Base-by-base conservation (phyloP, 1,140 invertebrate genomes). In the Scaptodrosophila lebanonensis region DNA sequence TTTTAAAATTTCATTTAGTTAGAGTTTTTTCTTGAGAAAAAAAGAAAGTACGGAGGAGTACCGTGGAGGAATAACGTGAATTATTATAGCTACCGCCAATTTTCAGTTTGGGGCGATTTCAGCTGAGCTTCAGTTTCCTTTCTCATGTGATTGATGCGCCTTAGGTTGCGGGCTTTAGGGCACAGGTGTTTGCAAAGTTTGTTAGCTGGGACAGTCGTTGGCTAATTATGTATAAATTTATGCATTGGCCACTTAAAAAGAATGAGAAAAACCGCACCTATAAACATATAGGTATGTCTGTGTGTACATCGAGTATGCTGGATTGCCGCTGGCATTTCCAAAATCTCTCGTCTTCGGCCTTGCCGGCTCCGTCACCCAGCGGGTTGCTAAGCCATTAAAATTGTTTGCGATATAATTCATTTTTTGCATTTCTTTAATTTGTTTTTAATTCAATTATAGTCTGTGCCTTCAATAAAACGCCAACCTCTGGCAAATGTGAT, bases 381-480 rank as follows among this genome's bases (percentile, higher is more conserved):
- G n/a, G n/a, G n/a, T n/a, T n/a, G n/a, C n/a, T n/a, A 25, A 25
- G 22, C 22, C 22, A 25, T 40, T 33, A 33, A 27, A 22, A 36
- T 12, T 13, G 16, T 35, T n/a, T 22, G 50, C 63, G 57, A 63
- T 52, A 57, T 57, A 45, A 38, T 38, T 66, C 11, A 35, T 29
- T 36, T 43, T 38, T 36, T 51, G 29, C 64, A 61, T 72, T 77
- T 61, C 70, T 82, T 79, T 82, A 82, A 82, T 82, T 82, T 82
- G 76, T 82, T 82, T 82, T 82, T 82, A 82, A 82, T 82, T 82
- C 75, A 82, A 82, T 82, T 75, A 70, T 63, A 82, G 54, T 76
- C 75, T 83, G 75, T 82, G 75, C 61, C 68, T 62, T 25, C 15
- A 49, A 62, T 57, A 44, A 57, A 50, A 62, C n/a, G n/a, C n/a